Base-by-base conservation (phyloP, 1,140 invertebrate species). In the Riptortus pedestris region DNA sequence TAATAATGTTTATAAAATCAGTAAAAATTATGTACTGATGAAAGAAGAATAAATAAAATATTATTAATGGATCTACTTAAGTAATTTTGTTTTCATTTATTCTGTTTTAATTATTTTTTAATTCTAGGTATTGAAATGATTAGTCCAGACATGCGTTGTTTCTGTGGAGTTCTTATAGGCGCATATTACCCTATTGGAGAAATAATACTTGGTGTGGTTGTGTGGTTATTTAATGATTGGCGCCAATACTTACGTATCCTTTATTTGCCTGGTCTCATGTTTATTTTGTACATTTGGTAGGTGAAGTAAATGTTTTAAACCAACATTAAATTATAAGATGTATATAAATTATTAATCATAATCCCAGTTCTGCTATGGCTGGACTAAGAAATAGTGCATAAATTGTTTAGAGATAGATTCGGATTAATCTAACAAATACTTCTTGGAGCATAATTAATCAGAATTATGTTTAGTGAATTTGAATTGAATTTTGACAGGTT, bases 111-210 rank as follows among this genome's bases (percentile, higher is more conserved):
- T 45, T 38, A 0, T 14, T n/a, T 47, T n/a, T 26, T 47, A 31
- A 60, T 24, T 31, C 14, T 73, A 88, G 88, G 85, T 29, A 80
- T 91, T 72, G 90, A 93, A 72, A 77, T 88, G 66, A 85, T 90
- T 0, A 85, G 85, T 1, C 83, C 86, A 4, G 80, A 81, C 67
- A 82, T 84, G 60, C 76, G 90, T 67, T 85, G 88, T 0, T 77
- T 89, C 26, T 85, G 82, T 58, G 86, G 86, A 45, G 83, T 86
- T 0, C 69, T 88, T 0, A 82, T 88, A 28, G 83, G 84, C 45
- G 79, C 79, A 28, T 82, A 83, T 63, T 90, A 86, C 71, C 84
- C 87, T 0, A 69, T 86, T 11, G 90, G 89, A 0, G 79, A 86
- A 64, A 82, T 85, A 67, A 71, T 82, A 5, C 72, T 87, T 62